Base-by-base conservation (phyloP, 2,797 vertebrate genomes). In the Lacerta viridis region DNA sequence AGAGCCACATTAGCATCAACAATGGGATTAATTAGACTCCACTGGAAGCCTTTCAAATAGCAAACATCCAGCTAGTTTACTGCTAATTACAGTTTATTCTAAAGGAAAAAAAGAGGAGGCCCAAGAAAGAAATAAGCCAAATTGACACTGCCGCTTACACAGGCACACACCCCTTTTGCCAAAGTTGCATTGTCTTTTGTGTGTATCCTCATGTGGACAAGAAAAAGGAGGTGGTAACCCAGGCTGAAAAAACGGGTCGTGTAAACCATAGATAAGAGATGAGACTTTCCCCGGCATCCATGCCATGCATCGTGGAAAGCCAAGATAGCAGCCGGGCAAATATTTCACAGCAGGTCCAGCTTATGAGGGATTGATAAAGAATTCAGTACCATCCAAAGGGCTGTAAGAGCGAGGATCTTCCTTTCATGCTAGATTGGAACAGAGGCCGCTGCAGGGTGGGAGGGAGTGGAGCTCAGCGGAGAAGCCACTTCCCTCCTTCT, bases 11-110 rank as follows among this genome's bases (percentile, higher is more conserved):
- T 95, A 95, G 90, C 95, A 97, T 96, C 95, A 95, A 95, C 96
- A 95, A 94, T 92, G 95, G 95, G 95, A 96, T 95, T 96, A 96
- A 96, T 96, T 96, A 96, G 92, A 77, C 89, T 92, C 84, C 83
- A 72, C 59, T 71, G 87, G 91, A 91, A 93, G 68, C 85, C n/a
- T 90, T 91, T 95, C 89, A 90, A 88, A 91, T 85, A 91, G 71
- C 87, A 92, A 94, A 89, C 1, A 81, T 66, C 4, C 50, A 93
- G 20, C 3, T 85, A 36, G 84, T 1, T 87, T 71, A 50, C 71
- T 2, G 4, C 83, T 64, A 41, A 94, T 85, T 87, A n/a, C 87
- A 83, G 43, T 29, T 86, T 80, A 83, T 0, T 93, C 93, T 33
- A 41, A 78, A 84, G 46, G 79, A 29, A 27, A 83, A 72, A 72